phyloP scores from a whole-genome alignment of 2,888 invertebrate species.

The Drosophila putrida region DNA sequence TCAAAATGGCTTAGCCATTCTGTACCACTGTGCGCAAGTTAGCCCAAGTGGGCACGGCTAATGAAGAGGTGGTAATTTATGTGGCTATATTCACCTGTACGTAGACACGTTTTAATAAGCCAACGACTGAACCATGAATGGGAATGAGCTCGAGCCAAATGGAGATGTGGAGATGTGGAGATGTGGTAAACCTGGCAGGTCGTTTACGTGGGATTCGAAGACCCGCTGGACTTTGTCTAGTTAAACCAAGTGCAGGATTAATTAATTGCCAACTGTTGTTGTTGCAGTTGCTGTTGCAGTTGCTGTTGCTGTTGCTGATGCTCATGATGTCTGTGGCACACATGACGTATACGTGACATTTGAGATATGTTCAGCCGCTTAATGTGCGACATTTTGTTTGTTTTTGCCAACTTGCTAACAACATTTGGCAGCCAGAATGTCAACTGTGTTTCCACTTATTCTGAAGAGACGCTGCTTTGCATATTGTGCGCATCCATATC shows the following conservation, averaged over 20 bases:
- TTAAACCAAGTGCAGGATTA: constrained; percentile 73
- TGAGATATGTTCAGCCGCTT: constrained; percentile 75
- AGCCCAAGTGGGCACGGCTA: constrained; percentile 53
- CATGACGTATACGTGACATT: constrained; percentile 80
- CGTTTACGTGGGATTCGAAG: constrained; percentile 43
- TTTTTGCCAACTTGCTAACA: constrained; percentile 52
- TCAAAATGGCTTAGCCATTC: neutral
- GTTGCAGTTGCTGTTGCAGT: constrained; percentile 6
- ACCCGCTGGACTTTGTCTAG: constrained; percentile 52
- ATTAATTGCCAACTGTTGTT: constrained; percentile 63
- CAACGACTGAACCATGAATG: constrained; percentile 63
- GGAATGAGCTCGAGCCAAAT: constrained; percentile 53
- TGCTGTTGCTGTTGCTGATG: constrained; percentile 12
- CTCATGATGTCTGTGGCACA: constrained; percentile 41
- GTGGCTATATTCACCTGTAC: constrained; percentile 75
- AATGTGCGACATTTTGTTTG: constrained; percentile 80
- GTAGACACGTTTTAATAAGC: constrained; percentile 73
- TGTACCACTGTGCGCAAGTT: constrained; percentile 46
- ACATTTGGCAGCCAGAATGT: constrained; percentile 55
- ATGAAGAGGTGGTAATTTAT: constrained; percentile 83
- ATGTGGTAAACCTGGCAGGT: constrained; percentile 36
- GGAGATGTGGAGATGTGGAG: constrained; percentile 56
- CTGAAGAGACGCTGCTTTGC: constrained; percentile 51
- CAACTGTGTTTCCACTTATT: constrained; percentile 41
- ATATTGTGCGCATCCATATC: constrained; percentile 53